Percentiles rank a stretch among this genome's conserved stretches.
phyloP scores from a whole-genome alignment of 2,888 invertebrate genomes.

The Geophilus truncorum region DNA sequence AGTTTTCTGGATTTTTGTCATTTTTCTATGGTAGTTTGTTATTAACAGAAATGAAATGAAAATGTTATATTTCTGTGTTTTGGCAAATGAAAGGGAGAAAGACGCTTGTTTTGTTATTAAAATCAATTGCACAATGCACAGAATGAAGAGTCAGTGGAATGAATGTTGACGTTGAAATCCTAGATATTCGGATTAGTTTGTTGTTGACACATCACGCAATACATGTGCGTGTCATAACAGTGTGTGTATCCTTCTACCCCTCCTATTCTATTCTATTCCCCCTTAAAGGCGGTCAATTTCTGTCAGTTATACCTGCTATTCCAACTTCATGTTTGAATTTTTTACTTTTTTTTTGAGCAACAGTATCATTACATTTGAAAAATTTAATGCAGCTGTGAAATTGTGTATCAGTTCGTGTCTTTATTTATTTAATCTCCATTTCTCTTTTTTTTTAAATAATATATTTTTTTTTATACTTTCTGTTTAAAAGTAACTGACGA shows the following conservation, averaged over 20 bases:
- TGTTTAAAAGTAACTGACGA: too few relatives aligned
- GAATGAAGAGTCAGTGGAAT: too few relatives aligned
- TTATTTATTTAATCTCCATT: too few relatives aligned
- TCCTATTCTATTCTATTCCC: too few relatives aligned
- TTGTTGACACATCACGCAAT: background rate
- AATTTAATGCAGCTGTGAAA: too few relatives aligned
- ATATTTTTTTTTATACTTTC: too few relatives aligned
- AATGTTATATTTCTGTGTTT: background rate
- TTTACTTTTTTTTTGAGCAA: too few relatives aligned
- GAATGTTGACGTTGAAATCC: conserved; percentile 1
- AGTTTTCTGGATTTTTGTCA: too few relatives aligned
- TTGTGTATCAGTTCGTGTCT: too few relatives aligned
- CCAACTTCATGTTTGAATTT: background rate
- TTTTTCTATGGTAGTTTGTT: too few relatives aligned
- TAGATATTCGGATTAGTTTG: background rate
- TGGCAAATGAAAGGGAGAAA: background rate
- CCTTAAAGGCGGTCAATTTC: background rate
- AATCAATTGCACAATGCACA: background rate
- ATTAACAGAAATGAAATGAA: background rate
- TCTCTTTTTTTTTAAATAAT: too few relatives aligned
- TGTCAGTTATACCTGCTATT: background rate
- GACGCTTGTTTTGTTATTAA: background rate
- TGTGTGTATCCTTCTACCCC: background rate
- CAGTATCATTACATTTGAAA: too few relatives aligned
- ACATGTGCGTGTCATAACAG: background rate